Evolutionary conservation across 2,888 invertebrate species (phyloP).

Genomic region (Lepidochrysops patricia): DNA sequence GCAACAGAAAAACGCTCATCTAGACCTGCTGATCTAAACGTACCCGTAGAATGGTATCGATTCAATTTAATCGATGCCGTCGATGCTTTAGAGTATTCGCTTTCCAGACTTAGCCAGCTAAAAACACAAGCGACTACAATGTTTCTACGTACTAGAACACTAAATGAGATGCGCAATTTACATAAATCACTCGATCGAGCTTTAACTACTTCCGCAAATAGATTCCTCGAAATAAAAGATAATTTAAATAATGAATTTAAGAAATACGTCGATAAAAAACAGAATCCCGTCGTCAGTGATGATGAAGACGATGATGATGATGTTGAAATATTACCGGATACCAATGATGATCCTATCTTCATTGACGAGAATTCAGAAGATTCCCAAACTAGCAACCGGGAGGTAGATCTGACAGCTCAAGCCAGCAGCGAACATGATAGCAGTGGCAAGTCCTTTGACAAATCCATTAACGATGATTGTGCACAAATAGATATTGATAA

Average conservation of each 20-base stretch:
- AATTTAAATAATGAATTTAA: conserved; percentile 72
- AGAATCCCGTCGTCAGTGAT: conserved; percentile 36
- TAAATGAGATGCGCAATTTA: conserved; percentile 66
- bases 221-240: conserved; percentile 71
- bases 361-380: conserved; percentile 69
- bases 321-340: conserved; percentile 53
- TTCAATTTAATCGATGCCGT: conserved; percentile 73
- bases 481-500: conserved; percentile 4
- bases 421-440: conserved; percentile 69
- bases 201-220: conserved; percentile 66
- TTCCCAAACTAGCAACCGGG: conserved; percentile 43
- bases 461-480: conserved; percentile 13
- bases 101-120: conserved; percentile 64
- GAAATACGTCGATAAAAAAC: conserved; percentile 57
- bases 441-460: conserved; percentile 37
- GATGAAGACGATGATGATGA: conserved; percentile 62
- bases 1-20: conserved; percentile 16
- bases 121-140: conserved; percentile 62
- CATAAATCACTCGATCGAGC: conserved; percentile 73
- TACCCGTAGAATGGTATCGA: conserved; percentile 74
- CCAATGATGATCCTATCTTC: conserved; percentile 63
- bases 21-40: conserved; percentile 47
- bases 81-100: conserved; percentile 72
- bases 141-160: conserved; percentile 57
- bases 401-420: conserved; percentile 52